Evolutionary conservation across 2,113 vertebrate genomes (phyloP), one percentile per base, ranked within the genome.

Genomic region (Rallus limicola): DNA sequence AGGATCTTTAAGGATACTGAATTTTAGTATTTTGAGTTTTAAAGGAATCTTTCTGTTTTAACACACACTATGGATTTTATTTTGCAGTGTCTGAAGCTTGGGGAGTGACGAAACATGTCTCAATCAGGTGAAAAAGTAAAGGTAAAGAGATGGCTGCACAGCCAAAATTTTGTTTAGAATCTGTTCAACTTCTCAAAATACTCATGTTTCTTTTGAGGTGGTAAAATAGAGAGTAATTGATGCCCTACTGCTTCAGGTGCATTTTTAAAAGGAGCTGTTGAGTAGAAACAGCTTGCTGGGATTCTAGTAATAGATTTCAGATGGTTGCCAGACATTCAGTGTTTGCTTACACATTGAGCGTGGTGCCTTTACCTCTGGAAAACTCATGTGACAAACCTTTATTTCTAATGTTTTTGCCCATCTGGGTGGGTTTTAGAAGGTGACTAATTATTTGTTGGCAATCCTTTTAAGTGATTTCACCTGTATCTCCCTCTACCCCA

Each of bases 111-210:
- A 71, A 97, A 93, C 69, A 99, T 99, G 98, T 98, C 98, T 96
- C 98, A 98, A 79, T 98, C 98, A 24, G 98, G 97, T 97, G 98
- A 99, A 96, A 99, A 99, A 98, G 98, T 98, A 17, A 98, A 99
- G 98, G 98, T 99, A 96, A 98, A 97, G 79, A 89, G 23, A 31
- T 63, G 67, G 5, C 63, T 94, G 13, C 14, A 4, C 15, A 65
- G 46, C 58, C n/a, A 81, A 42, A 44, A 29, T 46, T 83, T 55
- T 81, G 7, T 75, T 34, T 42, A 28, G 29, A 83, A 36, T 60
- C 33, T 84, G 0, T 85, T 65, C 7, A 38, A 1, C 50, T 74
- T 82, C 40, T 85, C 44, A 76, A 93, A 82, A 44, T 21, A 21
- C 25, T 75, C 1, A 0, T 84, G 18, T 1, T 33, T 87, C 74